These are phyloP conservation scores for Aphidoletes aphidimyza DNA, from an alignment of 2,888 invertebrate species.

Conservation along the genomic window DNA sequence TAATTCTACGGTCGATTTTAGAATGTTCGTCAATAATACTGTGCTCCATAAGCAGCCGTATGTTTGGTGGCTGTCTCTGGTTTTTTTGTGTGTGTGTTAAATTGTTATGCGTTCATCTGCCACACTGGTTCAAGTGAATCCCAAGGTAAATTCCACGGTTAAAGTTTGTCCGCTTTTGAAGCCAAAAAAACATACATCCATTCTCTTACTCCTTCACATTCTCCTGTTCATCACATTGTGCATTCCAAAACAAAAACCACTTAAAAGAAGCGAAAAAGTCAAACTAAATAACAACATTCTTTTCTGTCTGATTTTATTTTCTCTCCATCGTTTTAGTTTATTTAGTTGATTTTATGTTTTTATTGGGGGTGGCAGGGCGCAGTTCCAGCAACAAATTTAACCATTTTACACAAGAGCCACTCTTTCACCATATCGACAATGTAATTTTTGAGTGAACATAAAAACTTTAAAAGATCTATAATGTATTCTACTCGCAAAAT, in stretches of 20 bases:
- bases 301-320: neutral
- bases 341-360: neutral
- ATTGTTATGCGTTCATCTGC: no score
- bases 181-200: neutral
- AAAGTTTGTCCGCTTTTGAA: neutral
- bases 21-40: neutral
- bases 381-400: no score
- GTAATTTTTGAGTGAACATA: no score
- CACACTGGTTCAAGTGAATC: neutral
- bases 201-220: no score
- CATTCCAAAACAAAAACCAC: neutral
- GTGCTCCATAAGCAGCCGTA: neutral
- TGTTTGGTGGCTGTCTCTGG: neutral
- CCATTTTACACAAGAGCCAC: no score
- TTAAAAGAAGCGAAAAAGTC: neutral
- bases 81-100: neutral
- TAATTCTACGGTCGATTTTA: neutral
- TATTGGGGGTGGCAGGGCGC: neutral
- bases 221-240: neutral
- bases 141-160: slow-evolving; percentile 39
- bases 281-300: neutral
- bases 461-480: no score
- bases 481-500: no score
- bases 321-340: neutral
- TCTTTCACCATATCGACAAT: no score